These are phyloP conservation scores for Callaeas wilsoni DNA, from an alignment of 2,113 vertebrate genomes.

Conservation along the genomic window DNA sequence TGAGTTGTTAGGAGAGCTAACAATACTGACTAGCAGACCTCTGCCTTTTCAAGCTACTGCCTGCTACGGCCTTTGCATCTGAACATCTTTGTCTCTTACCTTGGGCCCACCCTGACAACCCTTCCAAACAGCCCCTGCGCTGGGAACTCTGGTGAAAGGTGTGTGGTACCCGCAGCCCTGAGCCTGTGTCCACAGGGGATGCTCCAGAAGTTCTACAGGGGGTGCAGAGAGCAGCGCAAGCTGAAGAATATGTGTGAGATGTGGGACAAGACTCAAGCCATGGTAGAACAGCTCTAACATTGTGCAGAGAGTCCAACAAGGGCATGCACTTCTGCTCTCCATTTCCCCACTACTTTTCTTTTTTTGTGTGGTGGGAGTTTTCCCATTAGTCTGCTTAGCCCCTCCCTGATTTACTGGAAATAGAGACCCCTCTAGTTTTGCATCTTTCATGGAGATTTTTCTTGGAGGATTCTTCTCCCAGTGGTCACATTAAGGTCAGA, in stretches of 20 bases:
- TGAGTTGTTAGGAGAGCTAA: neutral
- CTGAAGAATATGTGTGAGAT: neutral
- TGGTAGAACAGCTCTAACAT: neutral
- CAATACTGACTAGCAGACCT: neutral
- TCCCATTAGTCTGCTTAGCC: neutral
- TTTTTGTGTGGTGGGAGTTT: neutral
- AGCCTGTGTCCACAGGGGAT: neutral
- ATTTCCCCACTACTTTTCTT: neutral
- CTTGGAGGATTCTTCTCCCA: neutral
- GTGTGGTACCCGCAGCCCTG: neutral
- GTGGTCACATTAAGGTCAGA: neutral
- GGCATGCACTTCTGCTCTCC: accelerated
- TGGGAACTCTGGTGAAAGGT: accelerated
- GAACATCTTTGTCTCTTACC: neutral
- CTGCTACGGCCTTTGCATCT: neutral
- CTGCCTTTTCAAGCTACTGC: neutral
- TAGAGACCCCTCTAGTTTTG: neutral
- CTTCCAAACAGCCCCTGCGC: accelerated
- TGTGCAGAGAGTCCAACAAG: neutral
- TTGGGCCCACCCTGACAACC: neutral
- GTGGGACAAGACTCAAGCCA: neutral
- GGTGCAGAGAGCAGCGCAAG: neutral
- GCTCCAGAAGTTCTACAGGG: neutral
- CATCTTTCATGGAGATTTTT: neutral
- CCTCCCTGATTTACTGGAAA: neutral